Percentiles rank a stretch among this genome's conserved stretches.
Evolutionary conservation across 2,113 vertebrate genomes (phyloP).

Genomic region (Ophthalmolycus amberensis): DNA sequence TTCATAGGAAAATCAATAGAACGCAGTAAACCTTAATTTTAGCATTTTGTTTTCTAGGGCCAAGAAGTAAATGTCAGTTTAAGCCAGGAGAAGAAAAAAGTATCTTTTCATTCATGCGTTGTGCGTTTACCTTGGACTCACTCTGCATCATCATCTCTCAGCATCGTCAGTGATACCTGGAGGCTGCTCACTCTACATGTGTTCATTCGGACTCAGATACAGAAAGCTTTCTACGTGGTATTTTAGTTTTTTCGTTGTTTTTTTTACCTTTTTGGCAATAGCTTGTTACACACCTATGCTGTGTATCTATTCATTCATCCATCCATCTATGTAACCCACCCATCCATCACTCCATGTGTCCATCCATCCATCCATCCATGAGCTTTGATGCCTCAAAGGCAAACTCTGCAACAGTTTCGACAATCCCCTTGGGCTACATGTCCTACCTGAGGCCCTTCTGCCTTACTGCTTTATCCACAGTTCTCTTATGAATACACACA

Average conservation of each 20-base stretch:
- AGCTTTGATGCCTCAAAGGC: constrained; percentile 53
- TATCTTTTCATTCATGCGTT: background rate
- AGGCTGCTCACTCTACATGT: constrained; percentile 17
- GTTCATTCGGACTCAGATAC: background rate
- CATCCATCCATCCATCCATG: constrained; percentile 50
- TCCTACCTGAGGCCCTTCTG: constrained; percentile 63
- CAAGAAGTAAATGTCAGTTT: constrained; percentile 32
- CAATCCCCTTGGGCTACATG: constrained; percentile 49
- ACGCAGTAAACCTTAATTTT: constrained; percentile 34
- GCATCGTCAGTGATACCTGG: background rate
- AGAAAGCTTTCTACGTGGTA: background rate
- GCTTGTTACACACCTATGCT: background rate
- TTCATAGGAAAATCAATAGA: constrained; percentile 46
- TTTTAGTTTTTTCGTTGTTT: background rate
- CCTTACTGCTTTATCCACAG: constrained; percentile 54
- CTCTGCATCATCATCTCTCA: constrained; percentile 28
- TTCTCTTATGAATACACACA: constrained; percentile 62
- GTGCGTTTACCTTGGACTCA: constrained; percentile 12
- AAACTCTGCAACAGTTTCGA: constrained; percentile 46
- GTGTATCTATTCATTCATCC: constrained; percentile 18
- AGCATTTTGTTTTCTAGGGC: constrained; percentile 23
- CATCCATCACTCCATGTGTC: constrained; percentile 35
- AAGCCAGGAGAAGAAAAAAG: background rate
- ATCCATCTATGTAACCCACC: constrained; percentile 33
- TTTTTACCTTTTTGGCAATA: background rate